Evolutionary conservation across 2,888 invertebrate genomes (phyloP), one percentile per base, ranked within the genome.

Genomic region (Chironomus riparius): DNA sequence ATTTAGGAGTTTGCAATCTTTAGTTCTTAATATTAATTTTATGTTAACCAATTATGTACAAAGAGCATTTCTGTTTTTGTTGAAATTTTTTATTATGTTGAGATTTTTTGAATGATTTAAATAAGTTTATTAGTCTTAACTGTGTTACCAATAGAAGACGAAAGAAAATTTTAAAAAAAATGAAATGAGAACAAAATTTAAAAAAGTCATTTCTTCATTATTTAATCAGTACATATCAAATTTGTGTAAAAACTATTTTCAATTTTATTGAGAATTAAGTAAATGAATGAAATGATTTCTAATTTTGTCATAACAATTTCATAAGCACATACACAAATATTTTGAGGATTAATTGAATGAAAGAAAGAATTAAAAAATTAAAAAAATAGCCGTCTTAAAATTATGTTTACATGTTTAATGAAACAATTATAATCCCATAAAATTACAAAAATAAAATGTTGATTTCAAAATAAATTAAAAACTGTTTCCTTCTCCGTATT

Each of bases 371-470:
- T 38, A 38, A 38, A 38, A 65, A 65, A n/a, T n/a, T 24, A 6
- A 65, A 65, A 62, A 65, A 65, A 24, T 65, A 65, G 22, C 65
- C 65, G 65, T 65, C 65, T 65, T 21, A 65, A 65, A 65, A 65
- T 65, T 65, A 65, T 65, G 65, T 65, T 65, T 65, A 65, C 65
- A 65, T 65, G 65, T 65, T 65, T 24, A 65, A 24, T 21, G 21
- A 65, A 65, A 21, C 65, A 65, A 65, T 65, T 65, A 65, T 65
- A 65, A 65, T 65, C 65, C 65, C 21, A 65, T 65, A 65, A 65
- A 24, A 65, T 24, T 65, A 24, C 21, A 21, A 21, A 21, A 65
- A 65, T 65, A 65, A 65, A 65, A 65, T 65, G 65, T 65, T 65
- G 65, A 65, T 65, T 65, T 65, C 13, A 65, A 65, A 65, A 65